A percentile compares a stretch with the other conserved stretches of the same genome.
Conservation (phyloP, 2,797 vertebrate genomes). For the Muscicapa striata region DNA sequence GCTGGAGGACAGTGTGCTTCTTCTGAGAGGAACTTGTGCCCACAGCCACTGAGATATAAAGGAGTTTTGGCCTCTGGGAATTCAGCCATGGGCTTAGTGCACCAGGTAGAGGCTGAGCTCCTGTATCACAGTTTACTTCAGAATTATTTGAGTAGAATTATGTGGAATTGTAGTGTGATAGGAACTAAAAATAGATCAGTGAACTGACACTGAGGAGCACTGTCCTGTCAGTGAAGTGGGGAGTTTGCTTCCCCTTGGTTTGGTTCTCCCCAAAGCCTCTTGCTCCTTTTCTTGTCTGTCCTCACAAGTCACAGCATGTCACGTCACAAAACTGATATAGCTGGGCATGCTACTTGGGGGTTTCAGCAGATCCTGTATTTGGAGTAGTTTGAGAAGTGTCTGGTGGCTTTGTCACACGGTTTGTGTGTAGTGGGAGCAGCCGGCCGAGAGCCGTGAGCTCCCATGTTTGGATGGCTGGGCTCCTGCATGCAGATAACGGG, state of each 20-base stretch:
- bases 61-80: background rate
- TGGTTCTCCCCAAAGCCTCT: background rate
- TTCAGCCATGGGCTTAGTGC: background rate
- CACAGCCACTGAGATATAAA: background rate
- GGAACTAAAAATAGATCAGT: rapidly evolving
- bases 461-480: slow-evolving; percentile 32
- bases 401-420: slow-evolving; percentile 55
- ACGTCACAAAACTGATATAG: slow-evolving; percentile 43
- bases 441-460: slow-evolving; percentile 46
- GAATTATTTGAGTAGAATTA: background rate
- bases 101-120: background rate
- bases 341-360: slow-evolving; percentile 41
- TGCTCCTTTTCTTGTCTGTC: slow-evolving; percentile 24
- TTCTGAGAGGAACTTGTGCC: background rate
- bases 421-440: slow-evolving; percentile 17
- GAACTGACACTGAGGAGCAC: background rate
- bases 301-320: slow-evolving; percentile 17
- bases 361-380: slow-evolving; percentile 58
- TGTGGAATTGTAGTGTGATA: background rate
- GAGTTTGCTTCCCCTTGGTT: background rate
- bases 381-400: slow-evolving; percentile 39
- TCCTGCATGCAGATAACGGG: slow-evolving; percentile 28
- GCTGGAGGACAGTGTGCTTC: background rate
- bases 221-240: background rate
- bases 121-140: background rate